These are phyloP conservation scores for Enoplolaimus lenunculus DNA, from an alignment of 2,888 invertebrate genomes.

Conservation along the genomic window DNA sequence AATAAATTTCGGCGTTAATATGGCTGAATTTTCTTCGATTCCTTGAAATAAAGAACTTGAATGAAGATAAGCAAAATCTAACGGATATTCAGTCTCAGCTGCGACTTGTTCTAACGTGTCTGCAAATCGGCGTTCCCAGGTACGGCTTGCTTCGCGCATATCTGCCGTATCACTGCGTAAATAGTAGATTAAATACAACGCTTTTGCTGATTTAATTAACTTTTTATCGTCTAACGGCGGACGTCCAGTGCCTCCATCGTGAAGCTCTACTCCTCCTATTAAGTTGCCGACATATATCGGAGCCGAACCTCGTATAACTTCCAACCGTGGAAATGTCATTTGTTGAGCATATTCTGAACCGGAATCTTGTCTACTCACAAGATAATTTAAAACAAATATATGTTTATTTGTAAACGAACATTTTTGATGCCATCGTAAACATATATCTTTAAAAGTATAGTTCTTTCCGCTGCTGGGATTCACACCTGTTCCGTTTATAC, in stretches of 20 bases:
- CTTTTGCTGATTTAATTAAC: not conserved
- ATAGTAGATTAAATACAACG: not conserved
- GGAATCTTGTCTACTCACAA: not conserved
- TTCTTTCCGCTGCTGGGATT: not conserved
- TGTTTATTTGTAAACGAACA: not conserved
- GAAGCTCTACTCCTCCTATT: not conserved
- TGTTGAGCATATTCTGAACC: not conserved
- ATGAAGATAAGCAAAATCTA: conserved; percentile 1
- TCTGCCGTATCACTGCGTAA: not conserved
- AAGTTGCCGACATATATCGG: not conserved
- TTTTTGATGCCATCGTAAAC: not conserved
- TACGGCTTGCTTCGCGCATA: not conserved
- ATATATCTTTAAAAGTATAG: not conserved
- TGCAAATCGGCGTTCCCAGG: not conserved
- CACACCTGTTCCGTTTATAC: not conserved
- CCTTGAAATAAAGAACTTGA: not conserved
- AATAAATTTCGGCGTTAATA: conserved; percentile 31
- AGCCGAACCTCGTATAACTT: not conserved
- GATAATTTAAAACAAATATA: not conserved
- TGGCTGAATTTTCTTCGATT: conserved; percentile 1
- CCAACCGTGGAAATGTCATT: not conserved
- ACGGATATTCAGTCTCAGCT: not conserved
- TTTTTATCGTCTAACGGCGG: too few species aligned
- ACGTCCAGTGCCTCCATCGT: too few species aligned
- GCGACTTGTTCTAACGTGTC: not conserved